phyloP scores from a whole-genome alignment of 2,113 vertebrate species.

The Phylloscopus whistleri region DNA sequence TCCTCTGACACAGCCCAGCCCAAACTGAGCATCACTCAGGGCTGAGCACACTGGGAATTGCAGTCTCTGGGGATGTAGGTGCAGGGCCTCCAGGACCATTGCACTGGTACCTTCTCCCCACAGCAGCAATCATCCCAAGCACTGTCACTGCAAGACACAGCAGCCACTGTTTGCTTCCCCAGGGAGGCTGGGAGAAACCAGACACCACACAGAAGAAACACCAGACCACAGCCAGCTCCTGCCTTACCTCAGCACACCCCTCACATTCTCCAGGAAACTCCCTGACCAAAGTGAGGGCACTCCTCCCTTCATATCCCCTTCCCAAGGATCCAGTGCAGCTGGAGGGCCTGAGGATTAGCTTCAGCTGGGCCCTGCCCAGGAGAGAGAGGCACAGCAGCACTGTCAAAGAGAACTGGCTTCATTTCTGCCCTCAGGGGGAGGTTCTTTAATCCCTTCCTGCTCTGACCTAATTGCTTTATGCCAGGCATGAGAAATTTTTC shows the following conservation, averaged over 20 bases:
- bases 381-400: neutral
- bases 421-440: neutral
- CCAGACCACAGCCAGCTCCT: neutral
- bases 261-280: accelerated
- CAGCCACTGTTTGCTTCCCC: neutral
- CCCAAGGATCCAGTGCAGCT: neutral
- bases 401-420: neutral
- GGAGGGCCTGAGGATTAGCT: neutral
- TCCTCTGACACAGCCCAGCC: neutral
- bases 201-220: neutral
- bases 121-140: neutral
- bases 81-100: neutral
- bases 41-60: neutral
- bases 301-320: neutral
- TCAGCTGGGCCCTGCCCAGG: neutral
- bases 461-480: neutral
- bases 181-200: neutral
- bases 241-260: accelerated
- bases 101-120: neutral
- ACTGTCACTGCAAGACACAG: neutral
- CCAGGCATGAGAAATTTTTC: neutral
- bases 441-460: neutral
- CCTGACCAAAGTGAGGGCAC: accelerated
- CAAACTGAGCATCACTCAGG: neutral
- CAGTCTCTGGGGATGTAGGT: neutral